A percentile compares a stretch with the other conserved stretches of the same genome.
Conservation (phyloP, 2,113 vertebrate genomes). For the Pitta sordida region DNA sequence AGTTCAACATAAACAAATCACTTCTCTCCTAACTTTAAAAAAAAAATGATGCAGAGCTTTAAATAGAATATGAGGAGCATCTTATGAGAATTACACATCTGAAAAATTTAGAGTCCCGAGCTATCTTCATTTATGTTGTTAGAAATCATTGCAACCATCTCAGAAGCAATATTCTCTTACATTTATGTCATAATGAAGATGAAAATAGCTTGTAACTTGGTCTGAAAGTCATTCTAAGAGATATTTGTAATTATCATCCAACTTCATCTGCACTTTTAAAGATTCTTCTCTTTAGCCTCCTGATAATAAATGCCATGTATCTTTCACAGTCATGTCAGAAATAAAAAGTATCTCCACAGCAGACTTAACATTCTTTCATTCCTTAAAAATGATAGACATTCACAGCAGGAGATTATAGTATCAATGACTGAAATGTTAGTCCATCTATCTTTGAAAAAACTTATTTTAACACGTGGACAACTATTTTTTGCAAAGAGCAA, state of each 20-base stretch:
- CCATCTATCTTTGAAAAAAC: constrained; percentile 18
- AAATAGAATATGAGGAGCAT: constrained; percentile 23
- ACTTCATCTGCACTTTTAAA: constrained; percentile 53
- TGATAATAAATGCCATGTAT: constrained; percentile 74
- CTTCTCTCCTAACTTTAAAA: constrained; percentile 9
- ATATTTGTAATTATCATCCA: constrained; percentile 68
- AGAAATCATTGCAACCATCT: constrained; percentile 42
- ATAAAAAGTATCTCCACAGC: constrained; percentile 39
- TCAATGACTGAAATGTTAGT: constrained; percentile 34
- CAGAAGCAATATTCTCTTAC: constrained; percentile 46
- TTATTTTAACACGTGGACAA: constrained; percentile 3
- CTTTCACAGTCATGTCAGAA: constrained; percentile 51
- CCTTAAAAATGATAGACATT: constrained; percentile 58
- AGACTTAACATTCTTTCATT: constrained; percentile 39
- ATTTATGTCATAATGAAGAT: constrained; percentile 16
- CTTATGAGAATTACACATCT: constrained; percentile 38
- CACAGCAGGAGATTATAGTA: constrained; percentile 53
- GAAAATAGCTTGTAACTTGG: constrained; percentile 44
- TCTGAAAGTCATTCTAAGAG: constrained; percentile 51
- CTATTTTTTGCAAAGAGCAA: neutral
- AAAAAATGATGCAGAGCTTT: neutral
- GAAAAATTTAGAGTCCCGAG: constrained; percentile 32
- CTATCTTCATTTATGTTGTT: constrained; percentile 10
- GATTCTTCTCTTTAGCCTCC: constrained; percentile 55
- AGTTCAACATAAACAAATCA: neutral